Percentiles rank a stretch among this genome's conserved stretches.
Conservation (phyloP, 2,888 invertebrate species). For the Mamestra brassicae region DNA sequence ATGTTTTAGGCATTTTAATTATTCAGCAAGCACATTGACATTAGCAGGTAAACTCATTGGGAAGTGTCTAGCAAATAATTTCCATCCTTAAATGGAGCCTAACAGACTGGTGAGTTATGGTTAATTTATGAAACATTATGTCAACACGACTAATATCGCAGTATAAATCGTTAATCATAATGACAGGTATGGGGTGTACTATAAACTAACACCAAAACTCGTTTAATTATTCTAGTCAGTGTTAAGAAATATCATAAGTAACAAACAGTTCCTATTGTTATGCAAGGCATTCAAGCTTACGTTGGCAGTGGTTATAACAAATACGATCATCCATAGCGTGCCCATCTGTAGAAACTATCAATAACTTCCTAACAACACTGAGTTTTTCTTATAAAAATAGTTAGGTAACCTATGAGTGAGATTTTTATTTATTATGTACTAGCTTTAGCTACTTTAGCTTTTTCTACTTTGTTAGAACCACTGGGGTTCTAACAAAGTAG, state of each 20-base stretch:
- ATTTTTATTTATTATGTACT: background rate
- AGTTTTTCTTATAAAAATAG: slow-evolving; percentile 4
- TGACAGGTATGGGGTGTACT: slow-evolving; percentile 12
- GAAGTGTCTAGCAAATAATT: background rate
- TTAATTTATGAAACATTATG: slow-evolving; percentile 7
- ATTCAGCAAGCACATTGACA: background rate
- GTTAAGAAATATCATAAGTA: slow-evolving; percentile 69
- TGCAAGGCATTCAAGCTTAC: slow-evolving; percentile 66
- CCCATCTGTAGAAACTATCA: slow-evolving; percentile 13
- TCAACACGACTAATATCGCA: background rate
- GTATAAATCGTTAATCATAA: background rate
- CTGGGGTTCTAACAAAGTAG: background rate
- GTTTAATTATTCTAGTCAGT: slow-evolving; percentile 72
- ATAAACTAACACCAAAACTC: slow-evolving; percentile 57
- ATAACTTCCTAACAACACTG: slow-evolving; percentile 22
- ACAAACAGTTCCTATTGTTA: slow-evolving; percentile 67
- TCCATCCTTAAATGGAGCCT: background rate
- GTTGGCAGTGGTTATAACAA: slow-evolving; percentile 54
- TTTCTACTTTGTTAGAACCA: too few relatives aligned
- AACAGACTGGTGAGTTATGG: background rate
- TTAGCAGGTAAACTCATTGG: background rate
- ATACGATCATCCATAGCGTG: slow-evolving; percentile 36
- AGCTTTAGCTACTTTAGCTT: too few relatives aligned
- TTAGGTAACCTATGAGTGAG: background rate
- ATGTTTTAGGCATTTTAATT: background rate